These are phyloP conservation scores for Diadegma fenestrale DNA, from an alignment of 2,888 invertebrate species.

Conservation along the genomic window DNA sequence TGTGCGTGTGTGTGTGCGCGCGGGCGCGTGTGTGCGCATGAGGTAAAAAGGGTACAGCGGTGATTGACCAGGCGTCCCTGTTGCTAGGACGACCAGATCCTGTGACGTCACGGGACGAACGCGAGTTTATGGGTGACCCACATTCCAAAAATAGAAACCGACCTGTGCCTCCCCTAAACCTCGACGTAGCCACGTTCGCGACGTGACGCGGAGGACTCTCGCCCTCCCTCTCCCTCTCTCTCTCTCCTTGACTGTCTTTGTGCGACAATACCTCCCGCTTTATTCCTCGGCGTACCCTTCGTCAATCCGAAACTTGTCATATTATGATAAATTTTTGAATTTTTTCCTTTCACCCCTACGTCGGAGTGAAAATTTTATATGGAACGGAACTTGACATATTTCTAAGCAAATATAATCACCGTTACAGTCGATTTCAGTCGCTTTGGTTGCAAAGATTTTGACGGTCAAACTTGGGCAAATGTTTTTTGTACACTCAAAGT, in stretches of 20 bases:
- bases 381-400: not conserved
- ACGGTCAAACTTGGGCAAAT: not conserved
- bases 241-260: slow-evolving; percentile 3
- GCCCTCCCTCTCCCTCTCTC: slow-evolving; percentile 54
- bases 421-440: not conserved
- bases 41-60: slow-evolving; percentile 68
- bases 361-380: not conserved
- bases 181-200: slow-evolving; percentile 43
- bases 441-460: not conserved
- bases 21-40: not conserved
- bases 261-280: not conserved
- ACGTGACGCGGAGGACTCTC: slow-evolving; percentile 69
- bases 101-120: slow-evolving; percentile 84
- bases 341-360: not conserved
- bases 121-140: slow-evolving; percentile 84
- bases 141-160: slow-evolving; percentile 83
- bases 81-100: slow-evolving; percentile 82
- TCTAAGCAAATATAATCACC: not conserved
- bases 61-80: slow-evolving; percentile 82
- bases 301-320: slow-evolving; percentile 7
- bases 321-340: not conserved
- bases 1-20: not conserved
- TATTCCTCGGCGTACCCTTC: not conserved
- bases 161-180: slow-evolving; percentile 20
- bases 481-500: not conserved